Evolutionary conservation across 2,113 vertebrate species (phyloP).

Genomic region (Oryzias curvinotus): DNA sequence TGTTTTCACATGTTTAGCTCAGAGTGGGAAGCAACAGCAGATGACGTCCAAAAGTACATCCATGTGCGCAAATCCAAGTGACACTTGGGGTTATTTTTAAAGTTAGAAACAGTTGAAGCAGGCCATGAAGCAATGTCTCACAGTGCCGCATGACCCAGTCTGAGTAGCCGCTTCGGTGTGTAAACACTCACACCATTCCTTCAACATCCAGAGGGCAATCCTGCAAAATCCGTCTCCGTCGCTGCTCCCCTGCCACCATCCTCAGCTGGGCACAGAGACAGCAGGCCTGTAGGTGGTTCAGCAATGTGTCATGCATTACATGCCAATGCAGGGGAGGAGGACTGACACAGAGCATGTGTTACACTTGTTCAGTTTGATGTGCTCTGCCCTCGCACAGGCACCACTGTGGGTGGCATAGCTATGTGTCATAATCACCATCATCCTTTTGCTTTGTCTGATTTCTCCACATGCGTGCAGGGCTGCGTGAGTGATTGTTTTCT

Average conservation of each 20-base stretch:
- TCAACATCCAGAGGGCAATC: slow-evolving; percentile 23
- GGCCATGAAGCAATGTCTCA: slow-evolving; percentile 12
- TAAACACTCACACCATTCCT: slow-evolving; percentile 18
- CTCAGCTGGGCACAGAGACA: slow-evolving; percentile 65
- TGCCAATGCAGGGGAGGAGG: slow-evolving; percentile 74
- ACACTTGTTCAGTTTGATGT: slow-evolving; percentile 73
- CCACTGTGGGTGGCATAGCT: slow-evolving; percentile 73
- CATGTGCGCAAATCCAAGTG: slow-evolving; percentile 13
- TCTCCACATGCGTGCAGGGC: slow-evolving; percentile 40
- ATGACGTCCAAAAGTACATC: slow-evolving; percentile 20
- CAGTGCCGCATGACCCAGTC: slow-evolving; percentile 11
- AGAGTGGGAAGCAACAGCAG: slow-evolving; percentile 21
- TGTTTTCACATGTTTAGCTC: slow-evolving; percentile 38
- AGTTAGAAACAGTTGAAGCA: slow-evolving; percentile 33
- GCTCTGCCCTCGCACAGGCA: slow-evolving; percentile 72
- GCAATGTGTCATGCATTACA: slow-evolving; percentile 75
- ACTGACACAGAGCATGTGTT: slow-evolving; percentile 77
- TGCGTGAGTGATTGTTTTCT: slow-evolving; percentile 50
- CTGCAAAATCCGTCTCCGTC: slow-evolving; percentile 35
- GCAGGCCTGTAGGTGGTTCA: slow-evolving; percentile 74
- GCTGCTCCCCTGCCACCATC: slow-evolving; percentile 16
- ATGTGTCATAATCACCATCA: slow-evolving; percentile 77
- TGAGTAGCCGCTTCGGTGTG: slow-evolving; percentile 11
- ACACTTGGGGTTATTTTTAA: slow-evolving; percentile 47
- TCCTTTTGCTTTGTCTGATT: slow-evolving; percentile 63